Conservation (phyloP, 2,888 invertebrate species). For the Crepidodera aurea region DNA sequence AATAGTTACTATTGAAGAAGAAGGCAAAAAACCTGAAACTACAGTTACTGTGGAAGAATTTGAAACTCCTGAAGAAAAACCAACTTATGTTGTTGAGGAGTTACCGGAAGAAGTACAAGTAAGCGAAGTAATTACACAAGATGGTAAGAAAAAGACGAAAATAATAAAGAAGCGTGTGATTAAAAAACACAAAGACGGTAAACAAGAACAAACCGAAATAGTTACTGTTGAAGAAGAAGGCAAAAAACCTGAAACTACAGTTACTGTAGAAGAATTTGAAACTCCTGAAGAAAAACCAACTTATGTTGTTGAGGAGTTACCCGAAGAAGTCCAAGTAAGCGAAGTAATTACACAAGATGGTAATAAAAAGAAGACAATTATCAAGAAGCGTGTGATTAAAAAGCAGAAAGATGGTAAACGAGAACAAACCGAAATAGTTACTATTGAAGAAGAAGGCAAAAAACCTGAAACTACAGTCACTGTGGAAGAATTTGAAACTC, state of each 20-base stretch:
- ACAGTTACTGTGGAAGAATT: conserved; percentile 46
- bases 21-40: conserved; percentile 49
- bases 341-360: conserved; percentile 54
- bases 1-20: conserved; percentile 56
- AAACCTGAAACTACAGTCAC: conserved; percentile 49
- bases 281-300: conserved; percentile 30
- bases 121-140: conserved; percentile 44
- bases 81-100: conserved; percentile 43
- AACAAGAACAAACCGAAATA: conserved; percentile 48
- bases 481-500: conserved; percentile 40
- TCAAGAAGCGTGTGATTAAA: conserved; percentile 46
- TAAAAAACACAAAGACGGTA: conserved; percentile 54
- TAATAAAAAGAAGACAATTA: conserved; percentile 49
- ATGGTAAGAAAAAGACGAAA: conserved; percentile 50
- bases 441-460: conserved; percentile 52
- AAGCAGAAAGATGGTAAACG: conserved; percentile 49
- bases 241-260: conserved; percentile 56
- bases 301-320: conserved; percentile 43
- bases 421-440: conserved; percentile 50
- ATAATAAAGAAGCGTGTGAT: conserved; percentile 51
- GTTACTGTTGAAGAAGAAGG: conserved; percentile 55
- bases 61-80: conserved; percentile 35
- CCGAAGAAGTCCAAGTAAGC: conserved; percentile 39
- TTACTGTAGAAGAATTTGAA: conserved; percentile 46
- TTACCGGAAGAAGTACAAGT: conserved; percentile 48